Evolutionary conservation across 2,113 vertebrate species (phyloP).

Genomic region (Pterophyllum scalare): DNA sequence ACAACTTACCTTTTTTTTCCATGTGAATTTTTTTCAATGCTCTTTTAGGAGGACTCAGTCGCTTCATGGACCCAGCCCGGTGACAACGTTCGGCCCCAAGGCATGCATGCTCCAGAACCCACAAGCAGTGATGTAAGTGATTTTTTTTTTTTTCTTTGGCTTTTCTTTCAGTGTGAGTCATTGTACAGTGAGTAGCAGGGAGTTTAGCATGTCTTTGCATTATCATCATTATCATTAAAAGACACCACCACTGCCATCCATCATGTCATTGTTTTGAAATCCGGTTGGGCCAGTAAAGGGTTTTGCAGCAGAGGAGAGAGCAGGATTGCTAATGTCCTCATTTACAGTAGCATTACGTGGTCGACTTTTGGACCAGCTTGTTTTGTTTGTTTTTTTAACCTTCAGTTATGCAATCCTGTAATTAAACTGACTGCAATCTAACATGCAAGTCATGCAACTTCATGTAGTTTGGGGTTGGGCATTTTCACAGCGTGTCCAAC

Average conservation of each 20-base stretch:
- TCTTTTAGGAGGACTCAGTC: slow-evolving; percentile 89
- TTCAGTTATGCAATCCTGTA: not conserved
- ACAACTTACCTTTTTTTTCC: not conserved
- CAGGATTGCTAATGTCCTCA: not conserved
- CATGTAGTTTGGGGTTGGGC: not conserved
- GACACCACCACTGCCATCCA: not conserved
- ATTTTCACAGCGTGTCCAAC: not conserved
- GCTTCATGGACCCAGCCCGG: slow-evolving; percentile 95
- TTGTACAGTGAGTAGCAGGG: not conserved
- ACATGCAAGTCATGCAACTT: not conserved
- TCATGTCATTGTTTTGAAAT: not conserved
- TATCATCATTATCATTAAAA: too few relatives aligned
- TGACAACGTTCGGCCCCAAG: slow-evolving; percentile 98
- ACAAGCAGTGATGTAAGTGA: slow-evolving; percentile 90
- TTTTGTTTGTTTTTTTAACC: too few relatives aligned
- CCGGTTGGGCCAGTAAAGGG: not conserved
- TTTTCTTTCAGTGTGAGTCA: not conserved
- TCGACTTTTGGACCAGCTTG: not conserved
- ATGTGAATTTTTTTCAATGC: not conserved
- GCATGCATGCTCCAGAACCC: slow-evolving; percentile 97
- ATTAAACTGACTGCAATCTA: not conserved
- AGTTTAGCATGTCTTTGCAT: not conserved
- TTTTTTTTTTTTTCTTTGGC: not conserved
- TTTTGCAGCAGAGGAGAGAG: not conserved
- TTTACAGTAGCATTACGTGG: not conserved